Evolutionary conservation across 2,797 vertebrate species (phyloP).

Genomic region (Morelia viridis): DNA sequence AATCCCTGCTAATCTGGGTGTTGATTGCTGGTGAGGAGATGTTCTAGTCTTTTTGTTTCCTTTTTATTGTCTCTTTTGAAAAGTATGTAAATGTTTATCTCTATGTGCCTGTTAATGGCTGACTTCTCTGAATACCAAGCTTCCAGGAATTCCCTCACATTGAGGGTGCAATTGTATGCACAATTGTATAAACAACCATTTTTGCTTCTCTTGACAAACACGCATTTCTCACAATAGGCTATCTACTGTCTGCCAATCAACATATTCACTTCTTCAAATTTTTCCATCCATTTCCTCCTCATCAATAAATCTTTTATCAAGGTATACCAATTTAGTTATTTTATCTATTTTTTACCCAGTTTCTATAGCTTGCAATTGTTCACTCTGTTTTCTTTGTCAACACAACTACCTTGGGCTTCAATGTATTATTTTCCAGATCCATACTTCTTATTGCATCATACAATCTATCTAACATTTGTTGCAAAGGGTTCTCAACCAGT

Average conservation of each 20-base stretch:
- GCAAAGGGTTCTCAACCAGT: neutral
- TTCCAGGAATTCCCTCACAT: no score
- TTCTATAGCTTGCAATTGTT: neutral
- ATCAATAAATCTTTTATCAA: neutral
- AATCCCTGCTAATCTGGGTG: no score
- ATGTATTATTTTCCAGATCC: neutral
- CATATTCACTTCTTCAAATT: neutral
- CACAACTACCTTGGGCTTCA: neutral
- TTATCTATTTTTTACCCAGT: neutral
- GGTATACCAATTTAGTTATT: neutral
- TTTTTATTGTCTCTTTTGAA: no score
- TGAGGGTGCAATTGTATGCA: neutral
- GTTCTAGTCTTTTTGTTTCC: no score
- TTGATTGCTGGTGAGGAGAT: no score
- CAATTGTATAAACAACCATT: neutral
- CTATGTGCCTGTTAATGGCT: no score
- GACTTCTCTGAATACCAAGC: no score
- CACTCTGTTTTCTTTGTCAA: neutral
- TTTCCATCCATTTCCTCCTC: neutral
- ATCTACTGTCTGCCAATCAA: neutral
- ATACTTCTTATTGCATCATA: neutral
- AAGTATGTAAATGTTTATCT: no score
- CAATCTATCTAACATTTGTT: neutral
- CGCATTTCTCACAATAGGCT: neutral
- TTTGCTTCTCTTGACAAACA: neutral